These are phyloP conservation scores for Brachypteracias leptosomus DNA, from an alignment of 2,113 vertebrate species.

Conservation along the genomic window DNA sequence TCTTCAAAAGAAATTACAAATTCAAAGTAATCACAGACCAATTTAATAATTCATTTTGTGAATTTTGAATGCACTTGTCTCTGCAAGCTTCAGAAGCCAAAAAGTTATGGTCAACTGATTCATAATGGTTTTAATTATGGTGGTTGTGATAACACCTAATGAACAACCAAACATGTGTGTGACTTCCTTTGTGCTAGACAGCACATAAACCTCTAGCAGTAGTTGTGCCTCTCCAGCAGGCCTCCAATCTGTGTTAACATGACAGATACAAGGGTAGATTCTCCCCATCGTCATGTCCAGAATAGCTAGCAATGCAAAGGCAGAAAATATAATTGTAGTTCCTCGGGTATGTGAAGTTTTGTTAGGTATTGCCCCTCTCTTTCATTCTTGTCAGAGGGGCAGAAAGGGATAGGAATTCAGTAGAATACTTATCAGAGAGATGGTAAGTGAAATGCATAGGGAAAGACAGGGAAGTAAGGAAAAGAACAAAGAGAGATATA, in stretches of 20 bases:
- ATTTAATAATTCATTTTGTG: slow-evolving; percentile 33
- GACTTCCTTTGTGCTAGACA: neutral
- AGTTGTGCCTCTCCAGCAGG: neutral
- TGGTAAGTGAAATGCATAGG: neutral
- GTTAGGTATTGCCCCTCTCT: neutral
- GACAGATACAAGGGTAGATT: neutral
- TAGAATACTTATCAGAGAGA: neutral
- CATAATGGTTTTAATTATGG: neutral
- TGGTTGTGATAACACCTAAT: neutral
- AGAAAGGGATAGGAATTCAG: neutral
- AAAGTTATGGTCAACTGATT: neutral
- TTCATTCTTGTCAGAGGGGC: neutral
- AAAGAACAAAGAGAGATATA: neutral
- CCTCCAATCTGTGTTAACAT: neutral
- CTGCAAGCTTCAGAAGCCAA: neutral
- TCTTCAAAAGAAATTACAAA: slow-evolving; percentile 36
- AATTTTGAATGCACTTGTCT: neutral
- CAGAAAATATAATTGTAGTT: neutral
- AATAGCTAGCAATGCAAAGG: neutral
- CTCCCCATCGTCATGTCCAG: neutral
- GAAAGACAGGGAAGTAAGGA: neutral
- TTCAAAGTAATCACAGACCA: neutral
- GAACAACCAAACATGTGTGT: neutral
- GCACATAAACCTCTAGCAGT: neutral
- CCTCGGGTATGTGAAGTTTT: neutral